A percentile compares a stretch with the other conserved stretches of the same genome.
Evolutionary conservation across 2,113 vertebrate species (phyloP).

Genomic region (Leptocoma aspasia): DNA sequence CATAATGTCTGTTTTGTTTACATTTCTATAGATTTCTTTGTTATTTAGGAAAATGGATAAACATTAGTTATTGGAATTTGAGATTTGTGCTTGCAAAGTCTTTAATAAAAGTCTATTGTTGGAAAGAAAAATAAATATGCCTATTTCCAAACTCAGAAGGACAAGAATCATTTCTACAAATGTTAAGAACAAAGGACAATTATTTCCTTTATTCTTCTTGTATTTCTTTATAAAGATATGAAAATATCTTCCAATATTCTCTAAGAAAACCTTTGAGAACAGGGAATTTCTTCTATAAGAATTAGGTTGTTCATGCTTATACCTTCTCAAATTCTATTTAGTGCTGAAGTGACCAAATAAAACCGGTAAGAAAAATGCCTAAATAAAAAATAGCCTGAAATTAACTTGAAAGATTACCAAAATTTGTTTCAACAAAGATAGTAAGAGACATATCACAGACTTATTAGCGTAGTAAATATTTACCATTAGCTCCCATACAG

Average conservation of each 20-base stretch:
- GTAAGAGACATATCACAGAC: neutral
- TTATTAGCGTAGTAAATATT: neutral
- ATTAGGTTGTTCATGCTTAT: neutral
- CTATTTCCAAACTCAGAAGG: neutral
- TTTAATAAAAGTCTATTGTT: neutral
- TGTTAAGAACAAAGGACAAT: neutral
- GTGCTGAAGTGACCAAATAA: neutral
- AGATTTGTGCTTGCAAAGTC: neutral
- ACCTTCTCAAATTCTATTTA: neutral
- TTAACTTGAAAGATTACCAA: neutral
- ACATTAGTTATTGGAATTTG: neutral
- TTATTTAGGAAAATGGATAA: neutral
- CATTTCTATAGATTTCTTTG: neutral
- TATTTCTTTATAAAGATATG: neutral
- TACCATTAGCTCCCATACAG: neutral
- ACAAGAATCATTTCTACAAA: neutral
- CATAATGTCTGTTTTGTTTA: neutral
- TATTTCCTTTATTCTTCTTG: neutral
- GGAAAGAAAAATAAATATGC: neutral
- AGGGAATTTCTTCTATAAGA: neutral
- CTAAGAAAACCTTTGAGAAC: neutral
- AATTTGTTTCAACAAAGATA: neutral
- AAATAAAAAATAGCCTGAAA: neutral
- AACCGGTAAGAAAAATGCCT: neutral
- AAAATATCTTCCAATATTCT: neutral